These are phyloP conservation scores for Lasioglossum lativentre DNA, from an alignment of 2,888 invertebrate species.

Conservation along the genomic window DNA sequence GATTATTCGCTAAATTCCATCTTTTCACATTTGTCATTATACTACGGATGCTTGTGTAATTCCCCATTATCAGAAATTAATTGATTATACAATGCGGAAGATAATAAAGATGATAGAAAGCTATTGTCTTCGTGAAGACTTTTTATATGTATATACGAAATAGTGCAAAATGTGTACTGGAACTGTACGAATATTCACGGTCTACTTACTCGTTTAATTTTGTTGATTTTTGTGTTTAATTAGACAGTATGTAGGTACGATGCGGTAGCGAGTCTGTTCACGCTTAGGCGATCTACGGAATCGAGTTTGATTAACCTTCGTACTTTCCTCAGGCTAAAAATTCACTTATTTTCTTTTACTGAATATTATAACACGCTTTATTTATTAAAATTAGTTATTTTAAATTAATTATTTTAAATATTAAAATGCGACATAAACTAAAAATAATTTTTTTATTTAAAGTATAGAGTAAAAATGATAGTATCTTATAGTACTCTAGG, in stretches of 20 bases:
- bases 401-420: too few species aligned
- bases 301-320: neutral
- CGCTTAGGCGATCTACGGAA: neutral
- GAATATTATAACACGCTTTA: neutral
- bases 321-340: neutral
- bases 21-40: neutral
- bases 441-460: neutral
- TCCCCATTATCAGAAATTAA: neutral
- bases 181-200: neutral
- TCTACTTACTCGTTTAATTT: neutral
- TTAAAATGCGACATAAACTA: neutral
- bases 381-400: neutral
- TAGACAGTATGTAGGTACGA: neutral
- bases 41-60: neutral
- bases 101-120: neutral
- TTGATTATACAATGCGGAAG: neutral
- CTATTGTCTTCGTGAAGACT: neutral
- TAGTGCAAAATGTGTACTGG: neutral
- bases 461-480: neutral
- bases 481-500: neutral
- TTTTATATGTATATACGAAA: neutral
- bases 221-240: neutral
- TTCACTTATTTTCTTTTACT: neutral
- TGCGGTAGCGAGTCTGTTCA: neutral
- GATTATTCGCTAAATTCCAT: neutral